These are phyloP conservation scores for Oreochromis aureus DNA, from an alignment of 2,113 vertebrate species.

Conservation along the genomic window DNA sequence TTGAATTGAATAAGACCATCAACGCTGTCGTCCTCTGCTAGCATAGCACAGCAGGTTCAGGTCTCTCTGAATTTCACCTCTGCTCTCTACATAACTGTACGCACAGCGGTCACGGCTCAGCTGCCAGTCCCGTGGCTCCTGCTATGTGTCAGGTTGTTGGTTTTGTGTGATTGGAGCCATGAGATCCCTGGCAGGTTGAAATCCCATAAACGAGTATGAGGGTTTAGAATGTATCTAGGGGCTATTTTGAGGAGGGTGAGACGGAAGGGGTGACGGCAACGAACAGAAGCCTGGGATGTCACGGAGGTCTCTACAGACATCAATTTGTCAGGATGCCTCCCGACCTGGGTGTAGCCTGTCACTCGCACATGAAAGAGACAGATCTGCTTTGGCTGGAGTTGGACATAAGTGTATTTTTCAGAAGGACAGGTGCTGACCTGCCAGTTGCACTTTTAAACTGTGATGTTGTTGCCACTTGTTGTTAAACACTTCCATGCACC, in stretches of 20 bases:
- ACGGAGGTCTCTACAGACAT: conserved; percentile 30
- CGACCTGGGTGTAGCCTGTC: conserved; percentile 8
- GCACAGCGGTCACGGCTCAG: background rate
- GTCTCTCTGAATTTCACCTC: background rate
- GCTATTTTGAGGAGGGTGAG: conserved; percentile 43
- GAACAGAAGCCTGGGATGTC: conserved; percentile 27
- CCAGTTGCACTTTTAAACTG: conserved; percentile 16
- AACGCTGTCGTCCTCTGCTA: background rate
- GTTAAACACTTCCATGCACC: conserved; percentile 33
- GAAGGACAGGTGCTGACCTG: conserved; percentile 27
- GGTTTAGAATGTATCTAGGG: background rate
- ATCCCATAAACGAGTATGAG: conserved; percentile 25
- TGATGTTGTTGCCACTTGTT: conserved; percentile 32
- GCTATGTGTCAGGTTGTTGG: conserved; percentile 39
- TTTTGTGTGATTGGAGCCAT: conserved; percentile 44
- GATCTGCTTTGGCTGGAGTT: conserved; percentile 1
- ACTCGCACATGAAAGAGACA: background rate
- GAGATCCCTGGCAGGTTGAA: conserved; percentile 24
- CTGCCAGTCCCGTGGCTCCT: background rate
- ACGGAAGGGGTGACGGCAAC: background rate
- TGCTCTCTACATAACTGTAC: background rate
- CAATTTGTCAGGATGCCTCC: conserved; percentile 46
- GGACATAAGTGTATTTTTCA: conserved; percentile 33
- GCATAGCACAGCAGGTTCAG: background rate
- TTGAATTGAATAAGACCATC: fast-evolving